A percentile compares a stretch with the other conserved stretches of the same genome.
These are phyloP conservation scores for Paragorgia papillata DNA, from an alignment of 92 coral and sea anemone genomes.

Conservation along the genomic window DNA sequence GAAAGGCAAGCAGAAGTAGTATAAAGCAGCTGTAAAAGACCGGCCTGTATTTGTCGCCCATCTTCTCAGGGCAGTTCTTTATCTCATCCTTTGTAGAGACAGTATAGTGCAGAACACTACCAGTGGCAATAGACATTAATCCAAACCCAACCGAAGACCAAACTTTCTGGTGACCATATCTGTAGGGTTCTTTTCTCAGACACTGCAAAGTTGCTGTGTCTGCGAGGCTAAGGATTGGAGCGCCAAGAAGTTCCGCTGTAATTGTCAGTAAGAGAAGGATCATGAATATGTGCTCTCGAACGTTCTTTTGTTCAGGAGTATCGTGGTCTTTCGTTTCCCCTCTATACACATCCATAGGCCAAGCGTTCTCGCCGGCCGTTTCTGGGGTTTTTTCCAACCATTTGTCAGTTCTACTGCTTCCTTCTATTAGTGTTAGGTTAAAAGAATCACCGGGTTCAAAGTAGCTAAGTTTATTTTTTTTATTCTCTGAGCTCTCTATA, in stretches of 20 bases:
- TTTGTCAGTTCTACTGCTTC: background rate
- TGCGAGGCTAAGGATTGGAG: constrained; percentile 82
- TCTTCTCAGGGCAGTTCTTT: constrained; percentile 73
- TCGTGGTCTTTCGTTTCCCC: constrained; percentile 53
- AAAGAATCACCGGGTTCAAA: background rate
- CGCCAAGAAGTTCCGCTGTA: constrained; percentile 82
- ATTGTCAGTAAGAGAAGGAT: constrained; percentile 69
- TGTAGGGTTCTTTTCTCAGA: constrained; percentile 76
- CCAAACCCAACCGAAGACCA: constrained; percentile 96
- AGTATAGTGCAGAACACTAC: constrained; percentile 75
- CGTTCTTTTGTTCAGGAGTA: constrained; percentile 68
- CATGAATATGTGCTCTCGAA: constrained; percentile 56
- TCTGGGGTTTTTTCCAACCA: constrained; percentile 21
- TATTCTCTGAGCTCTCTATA: background rate
- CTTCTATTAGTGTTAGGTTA: background rate
- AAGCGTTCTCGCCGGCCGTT: constrained; percentile 57
- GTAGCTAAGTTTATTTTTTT: constrained; percentile 57
- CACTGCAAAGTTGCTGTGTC: constrained; percentile 89
- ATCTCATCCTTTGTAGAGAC: constrained; percentile 72
- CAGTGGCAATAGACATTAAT: constrained; percentile 80
- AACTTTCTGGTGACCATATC: constrained; percentile 80
- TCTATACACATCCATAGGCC: constrained; percentile 87
- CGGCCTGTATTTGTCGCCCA: constrained; percentile 85
- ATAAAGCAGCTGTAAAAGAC: constrained; percentile 86
- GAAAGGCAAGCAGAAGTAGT: constrained; percentile 78